A percentile compares a stretch with the other conserved stretches of the same genome.
Evolutionary conservation across 2,797 vertebrate genomes (phyloP).

Genomic region (Danionella dracula): DNA sequence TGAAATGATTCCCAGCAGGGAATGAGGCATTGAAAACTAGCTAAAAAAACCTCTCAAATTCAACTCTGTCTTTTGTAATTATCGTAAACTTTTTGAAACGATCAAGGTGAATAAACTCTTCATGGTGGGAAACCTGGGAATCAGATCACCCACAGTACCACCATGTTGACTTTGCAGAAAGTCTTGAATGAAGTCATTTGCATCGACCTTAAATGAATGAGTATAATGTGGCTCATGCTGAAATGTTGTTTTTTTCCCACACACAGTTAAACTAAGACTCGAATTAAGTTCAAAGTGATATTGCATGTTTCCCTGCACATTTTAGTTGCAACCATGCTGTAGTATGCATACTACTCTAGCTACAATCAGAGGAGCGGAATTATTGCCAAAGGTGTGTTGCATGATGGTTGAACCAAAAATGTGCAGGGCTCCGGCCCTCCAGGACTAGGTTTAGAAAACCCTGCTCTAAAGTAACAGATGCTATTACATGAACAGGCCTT

Average conservation of each 20-base stretch:
- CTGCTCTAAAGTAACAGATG: too few species aligned
- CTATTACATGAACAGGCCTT: too few species aligned
- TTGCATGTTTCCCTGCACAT: too few species aligned
- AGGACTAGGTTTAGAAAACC: too few species aligned
- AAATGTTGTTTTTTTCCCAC: neutral
- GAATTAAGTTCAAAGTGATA: too few species aligned
- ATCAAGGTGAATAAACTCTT: slow-evolving; percentile 8
- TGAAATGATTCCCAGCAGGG: slow-evolving; percentile 1
- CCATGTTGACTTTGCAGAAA: neutral
- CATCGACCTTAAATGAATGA: neutral
- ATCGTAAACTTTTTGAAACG: neutral
- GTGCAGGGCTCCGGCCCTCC: too few species aligned
- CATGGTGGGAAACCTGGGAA: neutral
- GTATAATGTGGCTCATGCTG: neutral
- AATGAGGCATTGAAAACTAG: slow-evolving; percentile 1
- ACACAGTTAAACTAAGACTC: too few species aligned
- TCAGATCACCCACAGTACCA: neutral
- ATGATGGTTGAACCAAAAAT: too few species aligned
- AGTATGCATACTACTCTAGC: too few species aligned
- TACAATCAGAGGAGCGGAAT: too few species aligned
- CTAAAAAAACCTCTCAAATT: neutral
- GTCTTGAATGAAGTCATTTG: slow-evolving; percentile 4
- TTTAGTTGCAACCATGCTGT: too few species aligned
- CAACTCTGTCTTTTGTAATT: neutral
- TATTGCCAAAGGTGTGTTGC: too few species aligned